Conservation (phyloP, 2,797 vertebrate genomes). For the Gallinago stenura region DNA sequence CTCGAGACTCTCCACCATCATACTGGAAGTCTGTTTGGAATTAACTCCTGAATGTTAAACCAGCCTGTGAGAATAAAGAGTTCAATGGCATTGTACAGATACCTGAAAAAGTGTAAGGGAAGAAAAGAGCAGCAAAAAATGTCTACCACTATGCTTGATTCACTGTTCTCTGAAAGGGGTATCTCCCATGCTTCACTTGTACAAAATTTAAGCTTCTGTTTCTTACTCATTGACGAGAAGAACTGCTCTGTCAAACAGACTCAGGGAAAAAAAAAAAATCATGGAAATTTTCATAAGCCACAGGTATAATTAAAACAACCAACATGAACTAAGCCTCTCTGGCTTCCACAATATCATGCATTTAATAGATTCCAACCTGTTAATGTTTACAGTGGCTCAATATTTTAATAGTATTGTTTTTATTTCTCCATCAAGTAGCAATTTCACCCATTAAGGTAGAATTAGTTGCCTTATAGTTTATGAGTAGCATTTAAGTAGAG, state of each 20-base stretch:
- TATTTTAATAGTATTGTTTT: slow-evolving; percentile 40
- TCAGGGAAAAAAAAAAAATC: background rate
- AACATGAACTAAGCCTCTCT: background rate
- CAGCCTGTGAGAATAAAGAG: background rate
- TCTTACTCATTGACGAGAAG: background rate
- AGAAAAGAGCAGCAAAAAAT: background rate
- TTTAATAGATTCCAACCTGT: slow-evolving; percentile 25
- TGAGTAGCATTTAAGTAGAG: slow-evolving; percentile 29
- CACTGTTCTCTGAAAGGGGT: background rate
- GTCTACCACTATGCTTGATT: background rate
- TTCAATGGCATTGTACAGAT: background rate
- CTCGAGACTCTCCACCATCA: background rate
- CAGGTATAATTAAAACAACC: background rate
- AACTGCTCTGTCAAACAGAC: background rate
- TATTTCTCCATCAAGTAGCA: slow-evolving; percentile 44
- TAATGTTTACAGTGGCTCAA: background rate
- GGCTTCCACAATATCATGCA: background rate
- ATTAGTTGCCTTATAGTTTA: slow-evolving; percentile 52
- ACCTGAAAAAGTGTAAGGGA: background rate
- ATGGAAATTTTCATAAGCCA: background rate
- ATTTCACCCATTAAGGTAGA: slow-evolving; percentile 38
- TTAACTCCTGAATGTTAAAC: background rate
- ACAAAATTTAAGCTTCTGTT: background rate
- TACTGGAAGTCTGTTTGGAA: background rate
- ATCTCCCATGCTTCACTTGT: background rate